Conservation (phyloP, 2,888 invertebrate genomes). For the Chloromyia formosa region DNA sequence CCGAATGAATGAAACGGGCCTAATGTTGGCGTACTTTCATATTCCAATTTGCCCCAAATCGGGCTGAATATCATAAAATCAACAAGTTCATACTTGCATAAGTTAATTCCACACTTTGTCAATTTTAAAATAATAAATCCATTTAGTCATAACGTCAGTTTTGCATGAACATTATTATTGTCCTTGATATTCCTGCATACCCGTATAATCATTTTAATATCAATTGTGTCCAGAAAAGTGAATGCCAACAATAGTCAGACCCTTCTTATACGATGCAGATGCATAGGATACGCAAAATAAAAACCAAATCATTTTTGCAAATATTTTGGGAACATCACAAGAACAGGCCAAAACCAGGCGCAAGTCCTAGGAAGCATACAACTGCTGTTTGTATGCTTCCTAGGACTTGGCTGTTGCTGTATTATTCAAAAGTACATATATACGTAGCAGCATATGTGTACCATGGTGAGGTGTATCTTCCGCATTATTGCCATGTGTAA, state of each 20-base stretch:
- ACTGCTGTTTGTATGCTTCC: no score
- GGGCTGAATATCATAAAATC: no score
- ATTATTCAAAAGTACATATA: slow-evolving; percentile 32
- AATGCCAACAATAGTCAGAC: slow-evolving; percentile 22
- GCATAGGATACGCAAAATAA: no score
- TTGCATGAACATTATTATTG: no score
- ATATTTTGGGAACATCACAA: slow-evolving; percentile 22
- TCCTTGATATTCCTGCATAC: slow-evolving; percentile 51
- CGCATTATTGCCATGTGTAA: slow-evolving; percentile 34
- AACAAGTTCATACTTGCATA: slow-evolving; percentile 26
- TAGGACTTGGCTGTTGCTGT: slow-evolving; percentile 21
- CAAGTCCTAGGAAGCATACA: no score
- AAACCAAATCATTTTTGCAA: slow-evolving; percentile 27
- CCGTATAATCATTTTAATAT: slow-evolving; percentile 31
- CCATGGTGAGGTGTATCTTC: slow-evolving; percentile 37
- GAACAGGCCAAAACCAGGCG: slow-evolving; percentile 9
- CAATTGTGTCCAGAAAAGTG: slow-evolving; percentile 34
- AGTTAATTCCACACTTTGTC: slow-evolving; percentile 36
- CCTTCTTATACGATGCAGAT: no score
- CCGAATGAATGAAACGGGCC: no score
- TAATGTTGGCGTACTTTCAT: no score
- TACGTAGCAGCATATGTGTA: slow-evolving; percentile 37
- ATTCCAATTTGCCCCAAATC: no score
- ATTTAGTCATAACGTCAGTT: slow-evolving; percentile 51
- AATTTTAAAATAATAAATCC: slow-evolving; percentile 52